These are phyloP conservation scores for Ophraella communa DNA, from an alignment of 2,888 invertebrate genomes.

Conservation along the genomic window DNA sequence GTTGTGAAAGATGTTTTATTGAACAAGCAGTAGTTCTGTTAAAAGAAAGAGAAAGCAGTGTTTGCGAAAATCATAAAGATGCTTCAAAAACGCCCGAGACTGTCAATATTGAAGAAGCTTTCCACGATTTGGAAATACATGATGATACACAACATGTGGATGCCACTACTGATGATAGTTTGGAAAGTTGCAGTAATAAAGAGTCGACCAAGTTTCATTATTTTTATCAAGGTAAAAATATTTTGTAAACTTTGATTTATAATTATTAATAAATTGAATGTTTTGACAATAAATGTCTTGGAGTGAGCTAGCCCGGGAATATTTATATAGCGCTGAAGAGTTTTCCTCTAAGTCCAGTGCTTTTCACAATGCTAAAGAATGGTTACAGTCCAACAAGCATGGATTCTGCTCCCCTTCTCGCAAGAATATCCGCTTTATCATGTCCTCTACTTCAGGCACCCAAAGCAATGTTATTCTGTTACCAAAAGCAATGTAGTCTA, in stretches of 20 bases:
- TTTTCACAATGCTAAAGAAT: too few relatives aligned
- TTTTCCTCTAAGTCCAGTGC: too few relatives aligned
- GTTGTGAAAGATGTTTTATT: slow-evolving; percentile 85
- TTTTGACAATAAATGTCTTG: too few relatives aligned
- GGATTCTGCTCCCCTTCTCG: too few relatives aligned
- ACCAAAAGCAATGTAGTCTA: too few relatives aligned
- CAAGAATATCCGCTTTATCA: too few relatives aligned
- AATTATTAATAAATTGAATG: too few relatives aligned
- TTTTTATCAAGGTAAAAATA: slow-evolving; percentile 78
- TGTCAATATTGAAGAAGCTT: slow-evolving; percentile 1
- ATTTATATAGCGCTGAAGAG: too few relatives aligned
- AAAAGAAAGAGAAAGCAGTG: slow-evolving; percentile 61
- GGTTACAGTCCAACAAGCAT: too few relatives aligned
- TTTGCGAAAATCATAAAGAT: slow-evolving; percentile 36
- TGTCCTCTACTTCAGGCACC: too few relatives aligned
- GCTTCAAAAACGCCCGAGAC: neutral
- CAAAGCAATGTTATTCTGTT: too few relatives aligned
- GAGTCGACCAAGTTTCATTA: slow-evolving; percentile 68
- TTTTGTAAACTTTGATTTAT: neutral
- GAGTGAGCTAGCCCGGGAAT: too few relatives aligned
- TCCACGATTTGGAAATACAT: slow-evolving; percentile 18
- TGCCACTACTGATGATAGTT: slow-evolving; percentile 7
- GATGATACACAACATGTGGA: neutral
- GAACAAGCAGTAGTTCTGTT: slow-evolving; percentile 81
- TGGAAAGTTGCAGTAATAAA: neutral